These are phyloP conservation scores for Hyposmocoma kahamanoa DNA, from an alignment of 1,140 invertebrate species.

Conservation along the genomic window DNA sequence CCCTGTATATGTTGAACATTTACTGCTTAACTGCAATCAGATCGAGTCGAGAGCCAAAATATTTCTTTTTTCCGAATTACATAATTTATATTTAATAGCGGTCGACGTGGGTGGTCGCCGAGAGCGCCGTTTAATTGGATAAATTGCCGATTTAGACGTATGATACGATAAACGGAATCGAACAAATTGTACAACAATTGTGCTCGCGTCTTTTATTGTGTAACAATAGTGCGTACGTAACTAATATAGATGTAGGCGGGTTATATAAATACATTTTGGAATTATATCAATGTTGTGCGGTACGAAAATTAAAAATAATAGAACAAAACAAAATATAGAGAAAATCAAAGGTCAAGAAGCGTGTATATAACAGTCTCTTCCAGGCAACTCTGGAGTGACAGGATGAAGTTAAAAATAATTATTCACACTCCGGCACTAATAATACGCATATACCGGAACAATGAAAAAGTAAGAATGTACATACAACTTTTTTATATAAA, in stretches of 20 bases:
- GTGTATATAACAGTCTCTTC: too few relatives aligned
- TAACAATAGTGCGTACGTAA: slow-evolving; percentile 6
- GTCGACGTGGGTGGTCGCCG: slow-evolving; percentile 50
- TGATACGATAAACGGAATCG: slow-evolving; percentile 62
- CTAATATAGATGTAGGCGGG: not conserved
- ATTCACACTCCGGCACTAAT: too few relatives aligned
- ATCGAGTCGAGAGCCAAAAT: slow-evolving; percentile 42
- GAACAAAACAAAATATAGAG: not conserved
- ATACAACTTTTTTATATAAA: too few relatives aligned
- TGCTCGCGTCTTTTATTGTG: slow-evolving; percentile 28
- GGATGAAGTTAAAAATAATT: too few relatives aligned
- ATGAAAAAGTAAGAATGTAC: too few relatives aligned
- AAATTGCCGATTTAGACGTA: slow-evolving; percentile 64
- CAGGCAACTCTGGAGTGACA: too few relatives aligned
- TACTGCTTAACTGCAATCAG: slow-evolving; percentile 27
- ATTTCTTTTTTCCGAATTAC: slow-evolving; percentile 63
- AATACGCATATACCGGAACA: too few relatives aligned
- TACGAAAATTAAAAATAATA: not conserved
- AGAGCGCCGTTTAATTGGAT: slow-evolving; percentile 60
- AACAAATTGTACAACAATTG: slow-evolving; percentile 47
- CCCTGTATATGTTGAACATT: too few relatives aligned
- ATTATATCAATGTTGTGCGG: not conserved
- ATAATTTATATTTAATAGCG: slow-evolving; percentile 67
- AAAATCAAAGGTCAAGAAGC: not conserved
- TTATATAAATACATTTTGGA: not conserved